Conservation (phyloP, 2,113 vertebrate species). For the Vicugna pacos region DNA sequence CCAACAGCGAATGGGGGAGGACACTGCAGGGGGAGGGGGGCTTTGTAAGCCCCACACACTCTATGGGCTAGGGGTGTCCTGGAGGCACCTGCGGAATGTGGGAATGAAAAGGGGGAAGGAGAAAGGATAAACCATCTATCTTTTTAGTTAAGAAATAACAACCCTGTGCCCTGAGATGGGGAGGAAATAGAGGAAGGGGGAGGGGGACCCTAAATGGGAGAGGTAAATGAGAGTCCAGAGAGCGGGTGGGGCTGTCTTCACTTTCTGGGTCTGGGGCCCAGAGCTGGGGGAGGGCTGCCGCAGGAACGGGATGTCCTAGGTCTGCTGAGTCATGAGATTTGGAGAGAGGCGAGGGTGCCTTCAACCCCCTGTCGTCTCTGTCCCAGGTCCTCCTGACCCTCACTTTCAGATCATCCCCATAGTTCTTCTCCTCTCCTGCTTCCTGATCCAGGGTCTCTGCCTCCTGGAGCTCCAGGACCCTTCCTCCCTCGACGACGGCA, state of each 20-base stretch:
- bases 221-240: neutral
- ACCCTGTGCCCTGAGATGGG: neutral
- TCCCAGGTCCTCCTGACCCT: neutral
- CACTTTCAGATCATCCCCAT: neutral
- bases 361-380: neutral
- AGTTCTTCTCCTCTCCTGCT: neutral
- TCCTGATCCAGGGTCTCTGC: neutral
- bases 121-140: neutral
- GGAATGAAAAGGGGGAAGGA: neutral
- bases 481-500: slow-evolving; percentile 20
- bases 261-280: neutral
- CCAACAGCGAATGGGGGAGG: neutral
- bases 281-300: neutral
- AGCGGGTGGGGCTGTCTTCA: neutral
- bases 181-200: too few species aligned
- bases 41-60: neutral
- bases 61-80: neutral
- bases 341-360: neutral
- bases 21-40: neutral
- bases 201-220: neutral
- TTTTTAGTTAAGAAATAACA: neutral
- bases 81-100: slow-evolving; percentile 62
- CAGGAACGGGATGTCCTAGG: slow-evolving; percentile 13
- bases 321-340: slow-evolving; percentile 84
- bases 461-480: neutral